phyloP scores from a whole-genome alignment of 1,140 invertebrate species.

The Mercenaria mercenaria region DNA sequence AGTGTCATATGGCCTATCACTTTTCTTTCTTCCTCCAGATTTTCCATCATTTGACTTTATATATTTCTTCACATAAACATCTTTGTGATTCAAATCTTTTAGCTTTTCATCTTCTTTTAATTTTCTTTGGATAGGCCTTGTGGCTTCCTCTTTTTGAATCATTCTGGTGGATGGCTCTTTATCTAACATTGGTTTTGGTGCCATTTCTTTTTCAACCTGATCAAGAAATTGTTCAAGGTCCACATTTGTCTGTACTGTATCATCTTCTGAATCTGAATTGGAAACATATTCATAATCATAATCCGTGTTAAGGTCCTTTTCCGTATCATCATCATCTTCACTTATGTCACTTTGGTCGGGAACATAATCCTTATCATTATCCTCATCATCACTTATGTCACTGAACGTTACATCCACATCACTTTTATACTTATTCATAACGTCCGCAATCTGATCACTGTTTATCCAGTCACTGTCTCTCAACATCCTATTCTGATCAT shows the following conservation, averaged over 20 bases:
- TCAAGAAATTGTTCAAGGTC: neutral
- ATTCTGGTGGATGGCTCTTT: neutral
- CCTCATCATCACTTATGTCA: neutral
- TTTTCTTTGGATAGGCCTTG: neutral
- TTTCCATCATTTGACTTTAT: neutral
- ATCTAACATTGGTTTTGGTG: neutral
- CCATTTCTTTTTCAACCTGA: neutral
- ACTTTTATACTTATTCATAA: neutral
- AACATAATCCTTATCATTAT: neutral
- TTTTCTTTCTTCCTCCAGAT: neutral
- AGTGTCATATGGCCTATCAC: slow-evolving; percentile 23
- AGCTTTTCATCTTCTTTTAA: neutral
- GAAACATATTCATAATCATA: neutral
- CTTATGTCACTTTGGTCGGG: neutral
- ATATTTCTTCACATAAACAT: neutral
- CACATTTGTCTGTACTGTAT: neutral
- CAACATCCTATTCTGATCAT: neutral
- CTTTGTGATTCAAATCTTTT: neutral
- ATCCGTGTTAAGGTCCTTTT: neutral
- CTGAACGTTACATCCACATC: neutral
- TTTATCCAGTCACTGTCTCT: neutral
- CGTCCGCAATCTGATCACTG: neutral
- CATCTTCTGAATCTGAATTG: neutral
- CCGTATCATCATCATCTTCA: neutral
- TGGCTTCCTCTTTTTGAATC: neutral